Conservation (phyloP, 2,888 invertebrate species). For the Falcaria lacertinaria region DNA sequence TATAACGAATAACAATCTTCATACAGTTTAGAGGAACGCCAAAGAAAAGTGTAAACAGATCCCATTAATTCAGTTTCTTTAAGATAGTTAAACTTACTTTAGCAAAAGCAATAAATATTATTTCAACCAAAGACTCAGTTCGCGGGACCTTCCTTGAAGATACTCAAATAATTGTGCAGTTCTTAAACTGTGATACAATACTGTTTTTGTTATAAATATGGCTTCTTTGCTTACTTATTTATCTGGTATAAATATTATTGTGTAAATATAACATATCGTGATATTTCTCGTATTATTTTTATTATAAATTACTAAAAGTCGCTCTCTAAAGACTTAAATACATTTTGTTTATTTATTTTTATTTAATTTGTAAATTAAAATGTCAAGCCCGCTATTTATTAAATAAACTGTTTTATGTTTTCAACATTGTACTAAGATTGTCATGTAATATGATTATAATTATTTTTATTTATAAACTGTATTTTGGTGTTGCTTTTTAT, state of each 20-base stretch:
- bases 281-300: too few relatives aligned
- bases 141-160: conserved; percentile 37
- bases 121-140: conserved; percentile 56
- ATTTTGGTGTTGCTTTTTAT: conserved; percentile 46
- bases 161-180: not conserved
- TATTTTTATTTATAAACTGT: conserved; percentile 39
- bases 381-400: too few relatives aligned
- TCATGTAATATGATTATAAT: conserved; percentile 13
- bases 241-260: too few relatives aligned
- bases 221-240: too few relatives aligned
- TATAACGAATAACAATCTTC: conserved; percentile 38
- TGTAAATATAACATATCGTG: too few relatives aligned
- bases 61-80: conserved; percentile 18
- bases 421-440: too few relatives aligned
- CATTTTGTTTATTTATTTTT: too few relatives aligned
- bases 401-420: too few relatives aligned
- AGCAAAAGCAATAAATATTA: conserved; percentile 36
- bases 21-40: conserved; percentile 77
- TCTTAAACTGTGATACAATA: not conserved
- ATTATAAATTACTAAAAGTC: too few relatives aligned
- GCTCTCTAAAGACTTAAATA: too few relatives aligned
- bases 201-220: not conserved
- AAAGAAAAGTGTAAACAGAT: conserved; percentile 62
- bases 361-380: too few relatives aligned
- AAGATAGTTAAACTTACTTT: not conserved